A percentile compares a stretch with the other conserved stretches of the same genome.
Evolutionary conservation across 1,140 invertebrate species (phyloP).

Genomic region (Conus betulinus): DNA sequence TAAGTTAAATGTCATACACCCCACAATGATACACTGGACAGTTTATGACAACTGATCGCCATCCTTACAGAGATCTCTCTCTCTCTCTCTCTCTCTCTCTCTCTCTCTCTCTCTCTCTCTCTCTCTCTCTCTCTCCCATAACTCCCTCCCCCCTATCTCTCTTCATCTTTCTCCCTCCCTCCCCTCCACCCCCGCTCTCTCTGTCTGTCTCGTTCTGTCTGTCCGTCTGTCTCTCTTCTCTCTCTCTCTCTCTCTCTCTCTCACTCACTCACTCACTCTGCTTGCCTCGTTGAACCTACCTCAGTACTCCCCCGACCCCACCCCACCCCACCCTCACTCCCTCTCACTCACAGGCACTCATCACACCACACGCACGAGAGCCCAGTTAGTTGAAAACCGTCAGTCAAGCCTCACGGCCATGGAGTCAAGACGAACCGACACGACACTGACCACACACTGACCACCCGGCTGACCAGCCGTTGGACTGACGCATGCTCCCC

Average conservation of each 20-base stretch:
- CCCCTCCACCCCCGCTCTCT: too few species aligned
- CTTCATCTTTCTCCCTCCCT: too few species aligned
- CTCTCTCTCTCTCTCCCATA: not conserved
- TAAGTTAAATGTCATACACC: too few species aligned
- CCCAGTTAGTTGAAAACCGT: not conserved
- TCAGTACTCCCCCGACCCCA: not conserved
- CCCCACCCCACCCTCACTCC: not conserved
- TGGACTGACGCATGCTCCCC: too few species aligned
- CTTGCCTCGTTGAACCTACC: not conserved
- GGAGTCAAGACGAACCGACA: too few species aligned
- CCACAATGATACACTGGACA: too few species aligned
- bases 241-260: slow-evolving; percentile 6
- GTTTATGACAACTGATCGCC: too few species aligned
- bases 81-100: slow-evolving; percentile 5
- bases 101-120: slow-evolving; percentile 3
- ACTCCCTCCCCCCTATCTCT: too few species aligned
- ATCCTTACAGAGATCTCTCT: not conserved
- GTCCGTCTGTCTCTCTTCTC: slow-evolving; percentile 6
- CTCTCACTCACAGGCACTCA: not conserved
- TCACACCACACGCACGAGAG: not conserved
- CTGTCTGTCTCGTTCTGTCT: too few species aligned
- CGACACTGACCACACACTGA: too few species aligned
- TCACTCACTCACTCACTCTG: slow-evolving; percentile 16
- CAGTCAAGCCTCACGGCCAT: too few species aligned
- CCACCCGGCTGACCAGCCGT: too few species aligned